Conservation (phyloP, 37 sponge, comb jelly and placozoan species). For the Axinella damicornis region DNA sequence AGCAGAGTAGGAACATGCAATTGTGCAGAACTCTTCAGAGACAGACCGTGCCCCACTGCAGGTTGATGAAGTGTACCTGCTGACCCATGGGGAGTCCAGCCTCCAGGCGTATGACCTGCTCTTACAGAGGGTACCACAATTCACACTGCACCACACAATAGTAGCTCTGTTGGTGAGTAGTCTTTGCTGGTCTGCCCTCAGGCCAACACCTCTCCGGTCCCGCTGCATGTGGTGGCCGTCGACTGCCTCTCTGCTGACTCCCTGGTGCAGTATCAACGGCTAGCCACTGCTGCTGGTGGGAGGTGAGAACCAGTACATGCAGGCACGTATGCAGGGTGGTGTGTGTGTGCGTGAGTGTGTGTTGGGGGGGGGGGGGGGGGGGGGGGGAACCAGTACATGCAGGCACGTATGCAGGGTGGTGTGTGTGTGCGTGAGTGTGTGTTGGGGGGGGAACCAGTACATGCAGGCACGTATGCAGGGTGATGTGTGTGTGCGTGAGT, state of each 20-base stretch:
- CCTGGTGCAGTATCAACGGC: slow-evolving; percentile 33
- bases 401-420: no score
- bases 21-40: no score
- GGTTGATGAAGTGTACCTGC: slow-evolving; percentile 62
- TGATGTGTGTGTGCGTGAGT: no score
- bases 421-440: neutral
- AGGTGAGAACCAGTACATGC: slow-evolving; percentile 43
- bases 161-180: neutral
- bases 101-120: slow-evolving; percentile 39
- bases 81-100: slow-evolving; percentile 23
- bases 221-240: slow-evolving; percentile 55
- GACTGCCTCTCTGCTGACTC: slow-evolving; percentile 17
- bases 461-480: no score
- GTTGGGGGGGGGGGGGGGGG: no score
- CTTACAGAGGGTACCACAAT: slow-evolving; percentile 30
- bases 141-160: neutral
- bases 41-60: neutral
- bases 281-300: slow-evolving; percentile 44
- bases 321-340: no score
- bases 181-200: neutral
- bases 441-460: neutral
- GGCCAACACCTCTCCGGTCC: slow-evolving; percentile 39
- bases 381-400: no score
- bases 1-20: no score
- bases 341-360: no score